Evolutionary conservation across 64 coral and sea anemone genomes (phyloP).

Genomic region (Stichodactyla mertensii): DNA sequence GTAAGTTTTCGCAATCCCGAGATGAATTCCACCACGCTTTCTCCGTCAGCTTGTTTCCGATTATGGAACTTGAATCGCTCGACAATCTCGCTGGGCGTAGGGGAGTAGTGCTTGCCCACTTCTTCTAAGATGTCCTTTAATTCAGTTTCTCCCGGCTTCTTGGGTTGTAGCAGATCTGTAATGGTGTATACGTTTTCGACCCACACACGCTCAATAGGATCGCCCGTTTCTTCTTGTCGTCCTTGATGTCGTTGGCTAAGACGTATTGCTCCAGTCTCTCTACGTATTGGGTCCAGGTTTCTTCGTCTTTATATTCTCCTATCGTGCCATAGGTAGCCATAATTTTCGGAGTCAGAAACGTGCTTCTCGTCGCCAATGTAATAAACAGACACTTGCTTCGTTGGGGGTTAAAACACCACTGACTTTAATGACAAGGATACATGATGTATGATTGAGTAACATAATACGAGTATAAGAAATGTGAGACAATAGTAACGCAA

Average conservation of each 20-base stretch:
- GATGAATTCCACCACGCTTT: neutral
- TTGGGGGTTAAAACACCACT: no score
- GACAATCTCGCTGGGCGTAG: constrained; percentile 4
- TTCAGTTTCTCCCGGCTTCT: constrained; percentile 34
- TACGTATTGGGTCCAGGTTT: neutral
- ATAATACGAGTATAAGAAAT: no score
- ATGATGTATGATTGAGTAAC: no score
- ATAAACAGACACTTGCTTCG: no score
- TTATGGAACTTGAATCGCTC: no score
- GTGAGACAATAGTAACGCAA: no score
- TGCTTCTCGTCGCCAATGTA: no score
- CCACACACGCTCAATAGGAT: constrained; percentile 49
- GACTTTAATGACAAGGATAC: no score
- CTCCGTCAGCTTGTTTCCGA: constrained; percentile 31
- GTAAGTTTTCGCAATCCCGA: no score
- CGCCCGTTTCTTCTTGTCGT: constrained; percentile 18
- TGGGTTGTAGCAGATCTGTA: constrained; percentile 36
- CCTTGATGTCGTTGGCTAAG: constrained; percentile 30
- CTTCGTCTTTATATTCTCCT: no score
- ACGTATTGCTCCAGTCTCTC: constrained; percentile 11
- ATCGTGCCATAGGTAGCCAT: no score
- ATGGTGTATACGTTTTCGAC: constrained; percentile 44
- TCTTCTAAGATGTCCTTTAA: constrained; percentile 15
- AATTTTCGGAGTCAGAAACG: no score
- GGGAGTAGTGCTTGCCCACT: neutral